A percentile compares a stretch with the other conserved stretches of the same genome.
Evolutionary conservation across 1,140 invertebrate species (phyloP).

Genomic region (Papilio glaucus): DNA sequence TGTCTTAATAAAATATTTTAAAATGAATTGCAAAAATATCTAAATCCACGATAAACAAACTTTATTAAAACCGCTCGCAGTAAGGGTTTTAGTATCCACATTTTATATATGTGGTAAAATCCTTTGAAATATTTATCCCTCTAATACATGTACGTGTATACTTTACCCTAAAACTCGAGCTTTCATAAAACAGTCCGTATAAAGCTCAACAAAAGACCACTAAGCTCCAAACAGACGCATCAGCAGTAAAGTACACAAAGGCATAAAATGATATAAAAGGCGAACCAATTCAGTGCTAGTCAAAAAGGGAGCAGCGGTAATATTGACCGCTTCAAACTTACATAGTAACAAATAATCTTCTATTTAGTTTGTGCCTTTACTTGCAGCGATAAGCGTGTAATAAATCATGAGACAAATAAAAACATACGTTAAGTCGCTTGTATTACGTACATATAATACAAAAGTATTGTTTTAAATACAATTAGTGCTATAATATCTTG

Average conservation of each 20-base stretch:
- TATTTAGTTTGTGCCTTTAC: slow-evolving; percentile 22
- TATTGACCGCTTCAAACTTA: slow-evolving; percentile 37
- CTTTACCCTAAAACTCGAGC: slow-evolving; percentile 15
- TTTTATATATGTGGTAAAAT: slow-evolving; percentile 15
- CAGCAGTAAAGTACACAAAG: slow-evolving; percentile 35
- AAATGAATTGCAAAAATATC: too few relatives aligned
- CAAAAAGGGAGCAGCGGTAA: slow-evolving; percentile 25
- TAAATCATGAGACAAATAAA: too few relatives aligned
- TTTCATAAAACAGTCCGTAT: slow-evolving; percentile 34
- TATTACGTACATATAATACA: too few relatives aligned
- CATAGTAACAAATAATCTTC: slow-evolving; percentile 36
- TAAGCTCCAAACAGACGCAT: slow-evolving; percentile 29
- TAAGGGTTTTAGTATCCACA: background rate
- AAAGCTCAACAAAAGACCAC: slow-evolving; percentile 20
- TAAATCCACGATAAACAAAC: background rate
- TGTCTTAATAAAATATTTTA: too few relatives aligned
- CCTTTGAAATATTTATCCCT: slow-evolving; percentile 12
- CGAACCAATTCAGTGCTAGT: slow-evolving; percentile 30
- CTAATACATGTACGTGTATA: slow-evolving; percentile 1
- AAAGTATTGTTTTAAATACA: too few relatives aligned
- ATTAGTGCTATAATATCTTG: too few relatives aligned
- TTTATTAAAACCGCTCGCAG: background rate
- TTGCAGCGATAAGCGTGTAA: background rate
- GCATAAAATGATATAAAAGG: slow-evolving; percentile 38
- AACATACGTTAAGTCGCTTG: too few relatives aligned